A percentile compares a stretch with the other conserved stretches of the same genome.
These are phyloP conservation scores for Sinelater perroti DNA, from an alignment of 2,888 invertebrate genomes.

Conservation along the genomic window DNA sequence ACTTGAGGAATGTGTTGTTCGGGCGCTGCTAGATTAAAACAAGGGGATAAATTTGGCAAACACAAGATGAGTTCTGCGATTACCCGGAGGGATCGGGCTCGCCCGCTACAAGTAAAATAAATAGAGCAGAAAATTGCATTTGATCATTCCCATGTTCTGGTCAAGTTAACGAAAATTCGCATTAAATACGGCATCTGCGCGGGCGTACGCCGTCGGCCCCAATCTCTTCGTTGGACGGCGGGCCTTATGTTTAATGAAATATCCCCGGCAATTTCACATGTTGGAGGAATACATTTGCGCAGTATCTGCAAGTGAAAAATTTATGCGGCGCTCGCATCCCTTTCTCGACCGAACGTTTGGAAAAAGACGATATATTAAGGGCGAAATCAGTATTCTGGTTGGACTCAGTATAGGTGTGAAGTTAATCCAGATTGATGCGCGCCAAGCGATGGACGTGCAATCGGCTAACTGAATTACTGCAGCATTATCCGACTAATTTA, in stretches of 20 bases:
- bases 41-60: conserved; percentile 16
- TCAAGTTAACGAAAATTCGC: conserved; percentile 29
- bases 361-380: conserved; percentile 31
- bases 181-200: conserved; percentile 22
- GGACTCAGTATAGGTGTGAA: conserved; percentile 49
- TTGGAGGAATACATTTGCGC: conserved; percentile 27
- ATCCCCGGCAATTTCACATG: conserved; percentile 16
- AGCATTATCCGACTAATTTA: conserved; percentile 57
- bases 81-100: conserved; percentile 19
- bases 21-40: too few relatives aligned
- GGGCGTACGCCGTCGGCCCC: conserved; percentile 47
- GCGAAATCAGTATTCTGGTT: conserved; percentile 36
- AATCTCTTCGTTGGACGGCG: conserved; percentile 41
- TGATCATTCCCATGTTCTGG: conserved; percentile 28
- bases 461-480: conserved; percentile 59
- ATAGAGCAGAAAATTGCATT: conserved; percentile 30
- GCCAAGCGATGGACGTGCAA: conserved; percentile 55
- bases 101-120: conserved; percentile 26
- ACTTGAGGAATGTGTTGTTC: too few relatives aligned
- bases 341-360: conserved; percentile 20
- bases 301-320: conserved; percentile 28
- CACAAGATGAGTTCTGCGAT: conserved; percentile 19
- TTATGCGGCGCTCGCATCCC: conserved; percentile 24
- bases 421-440: conserved; percentile 58
- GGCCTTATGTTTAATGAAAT: conserved; percentile 25